These are phyloP conservation scores for Acanthurus leucopareius DNA, from an alignment of 2,797 vertebrate species.

Conservation along the genomic window DNA sequence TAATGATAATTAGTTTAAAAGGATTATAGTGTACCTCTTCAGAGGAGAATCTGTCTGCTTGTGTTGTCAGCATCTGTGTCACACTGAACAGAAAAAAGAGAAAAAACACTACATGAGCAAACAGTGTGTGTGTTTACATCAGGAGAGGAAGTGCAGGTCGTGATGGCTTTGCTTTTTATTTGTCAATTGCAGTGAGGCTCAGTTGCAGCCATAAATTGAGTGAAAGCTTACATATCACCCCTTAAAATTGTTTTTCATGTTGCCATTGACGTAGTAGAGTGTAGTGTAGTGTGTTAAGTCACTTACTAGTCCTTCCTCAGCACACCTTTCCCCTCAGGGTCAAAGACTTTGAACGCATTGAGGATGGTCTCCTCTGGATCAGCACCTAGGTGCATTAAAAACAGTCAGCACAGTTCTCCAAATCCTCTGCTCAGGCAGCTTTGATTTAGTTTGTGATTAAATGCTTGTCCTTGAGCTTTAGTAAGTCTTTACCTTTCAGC, in stretches of 20 bases:
- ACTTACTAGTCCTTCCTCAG: slow-evolving; percentile 96
- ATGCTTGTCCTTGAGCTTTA: not conserved
- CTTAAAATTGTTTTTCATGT: slow-evolving; percentile 1
- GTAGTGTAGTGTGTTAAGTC: not conserved
- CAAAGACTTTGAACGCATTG: slow-evolving; percentile 97
- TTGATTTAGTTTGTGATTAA: not conserved
- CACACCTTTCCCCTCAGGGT: slow-evolving; percentile 93
- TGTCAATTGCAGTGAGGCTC: not conserved
- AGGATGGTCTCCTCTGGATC: slow-evolving; percentile 97
- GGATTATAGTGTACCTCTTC: slow-evolving; percentile 89
- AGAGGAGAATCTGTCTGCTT: slow-evolving; percentile 93
- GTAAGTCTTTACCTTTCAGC: slow-evolving; percentile 88
- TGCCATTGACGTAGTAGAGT: not conserved
- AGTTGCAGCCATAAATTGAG: slow-evolving; percentile 2
- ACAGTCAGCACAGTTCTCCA: not conserved
- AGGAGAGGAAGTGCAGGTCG: slow-evolving; percentile 17
- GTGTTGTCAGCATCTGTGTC: slow-evolving; percentile 96
- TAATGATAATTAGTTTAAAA: slow-evolving; percentile 42
- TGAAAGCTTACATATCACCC: slow-evolving; percentile 7
- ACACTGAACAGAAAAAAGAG: slow-evolving; percentile 82
- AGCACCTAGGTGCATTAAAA: slow-evolving; percentile 83
- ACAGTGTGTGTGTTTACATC: slow-evolving; percentile 6
- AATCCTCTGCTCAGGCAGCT: not conserved
- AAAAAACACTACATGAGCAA: slow-evolving; percentile 20
- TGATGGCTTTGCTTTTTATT: slow-evolving; percentile 9